Conservation (phyloP, 2,113 vertebrate species). For the Xiphias gladius region DNA sequence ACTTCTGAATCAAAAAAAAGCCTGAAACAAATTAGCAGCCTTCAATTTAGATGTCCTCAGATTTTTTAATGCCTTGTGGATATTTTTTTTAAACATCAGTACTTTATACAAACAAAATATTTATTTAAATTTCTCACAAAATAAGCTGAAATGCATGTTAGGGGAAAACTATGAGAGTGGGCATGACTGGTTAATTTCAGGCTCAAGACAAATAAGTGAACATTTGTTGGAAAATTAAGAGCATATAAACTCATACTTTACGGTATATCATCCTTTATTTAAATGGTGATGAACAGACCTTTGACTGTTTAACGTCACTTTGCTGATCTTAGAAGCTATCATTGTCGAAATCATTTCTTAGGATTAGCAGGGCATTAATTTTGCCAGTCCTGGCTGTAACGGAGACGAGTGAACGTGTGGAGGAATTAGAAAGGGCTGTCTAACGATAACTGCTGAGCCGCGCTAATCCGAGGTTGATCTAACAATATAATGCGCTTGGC, state of each 20-base stretch:
- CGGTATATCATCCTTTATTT: too few species aligned
- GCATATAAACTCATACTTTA: too few species aligned
- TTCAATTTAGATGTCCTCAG: background rate
- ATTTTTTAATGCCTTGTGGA: too few species aligned
- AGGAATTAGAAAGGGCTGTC: conserved; percentile 21
- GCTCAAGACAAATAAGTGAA: too few species aligned
- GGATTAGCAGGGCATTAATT: conserved; percentile 34
- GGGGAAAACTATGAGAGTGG: too few species aligned
- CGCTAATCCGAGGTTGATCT: conserved; percentile 55
- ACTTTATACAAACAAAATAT: too few species aligned
- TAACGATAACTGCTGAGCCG: conserved; percentile 40
- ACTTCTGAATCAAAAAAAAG: too few species aligned
- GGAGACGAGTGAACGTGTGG: background rate
- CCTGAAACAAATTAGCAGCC: too few species aligned
- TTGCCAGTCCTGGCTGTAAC: background rate
- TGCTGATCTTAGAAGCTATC: background rate
- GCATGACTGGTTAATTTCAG: too few species aligned
- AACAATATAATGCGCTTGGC: conserved; percentile 40
- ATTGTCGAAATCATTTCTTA: background rate
- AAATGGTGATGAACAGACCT: background rate
- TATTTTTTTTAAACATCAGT: too few species aligned
- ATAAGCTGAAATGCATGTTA: too few species aligned
- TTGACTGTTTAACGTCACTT: background rate
- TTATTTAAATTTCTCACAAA: too few species aligned
- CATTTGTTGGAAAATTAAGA: background rate